Base-by-base conservation (phyloP, 2,797 vertebrate genomes). In the Spatula clypeata region DNA sequence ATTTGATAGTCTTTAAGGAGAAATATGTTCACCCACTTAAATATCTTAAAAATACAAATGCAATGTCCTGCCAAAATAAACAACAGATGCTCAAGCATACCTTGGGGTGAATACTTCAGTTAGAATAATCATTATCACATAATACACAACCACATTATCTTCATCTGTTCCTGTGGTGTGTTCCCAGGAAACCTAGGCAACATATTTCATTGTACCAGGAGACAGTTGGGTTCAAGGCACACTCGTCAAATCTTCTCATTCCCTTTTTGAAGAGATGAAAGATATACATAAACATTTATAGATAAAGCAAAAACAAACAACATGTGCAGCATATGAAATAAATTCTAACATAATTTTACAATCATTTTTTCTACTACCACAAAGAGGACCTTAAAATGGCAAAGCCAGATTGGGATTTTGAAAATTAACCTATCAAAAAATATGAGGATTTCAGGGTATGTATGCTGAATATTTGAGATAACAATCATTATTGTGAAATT, bases 51-150 rank as follows among this genome's bases (percentile, higher is more conserved):
- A 94, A 74, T 51, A 90, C 58, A 51, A 79, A 62, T 90, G 49
- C 86, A 29, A 3, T 61, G 6, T 89, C 65, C 47, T 62, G 34
- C 24, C 76, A 70, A 94, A 72, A 54, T 92, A 79, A 92, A 86
- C 76, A 96, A 90, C 95, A 97, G 93, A 91, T 96, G 86, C 38
- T 97, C 67, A 87, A 96, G 61, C 82, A 34, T 69, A 85, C 86
- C 88, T 94, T 83, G 57, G 94, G 58, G 57, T 79, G 64, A 96
- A 91, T 75, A 79, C 34, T 81, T 80, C 66, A 53, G 53, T 95
- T 86, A 86, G 72, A 93, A 93, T 93, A 88, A 79, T 85, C 86
- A 93, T 95, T 95, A 81, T 80, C 73, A 66, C 55, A 65, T 91
- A 94, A 91, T 83, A 80, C 18, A 31, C 47, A 93, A 70, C 21